A percentile compares a stretch with the other conserved stretches of the same genome.
These are phyloP conservation scores for Dryadula phaetusa DNA, from an alignment of 2,888 invertebrate genomes.

Conservation along the genomic window DNA sequence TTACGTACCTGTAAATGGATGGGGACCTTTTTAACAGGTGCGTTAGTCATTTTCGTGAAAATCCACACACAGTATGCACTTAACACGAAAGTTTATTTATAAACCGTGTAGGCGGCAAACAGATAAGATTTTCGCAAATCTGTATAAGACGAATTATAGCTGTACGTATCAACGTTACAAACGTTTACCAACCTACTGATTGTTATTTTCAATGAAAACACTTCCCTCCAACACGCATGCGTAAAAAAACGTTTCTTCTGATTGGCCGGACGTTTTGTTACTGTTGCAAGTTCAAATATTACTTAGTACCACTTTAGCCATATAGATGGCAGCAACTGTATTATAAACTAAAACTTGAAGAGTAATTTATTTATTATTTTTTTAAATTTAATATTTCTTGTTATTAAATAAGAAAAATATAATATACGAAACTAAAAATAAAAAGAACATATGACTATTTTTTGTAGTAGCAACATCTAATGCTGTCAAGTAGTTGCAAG, in stretches of 20 bases:
- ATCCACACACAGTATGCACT: constrained; percentile 66
- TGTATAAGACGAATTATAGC: constrained; percentile 39
- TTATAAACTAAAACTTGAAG: not conserved
- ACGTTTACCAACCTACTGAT: constrained; percentile 65
- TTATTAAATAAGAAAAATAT: not conserved
- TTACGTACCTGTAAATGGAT: constrained; percentile 94
- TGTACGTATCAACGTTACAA: constrained; percentile 54
- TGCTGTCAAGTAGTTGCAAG: not conserved
- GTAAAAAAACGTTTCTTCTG: constrained; percentile 56
- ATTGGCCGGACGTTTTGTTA: constrained; percentile 36
- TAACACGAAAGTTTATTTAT: constrained; percentile 71
- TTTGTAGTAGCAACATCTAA: not conserved
- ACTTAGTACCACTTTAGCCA: not conserved
- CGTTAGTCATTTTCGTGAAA: constrained; percentile 84
- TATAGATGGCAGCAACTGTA: constrained; percentile 31
- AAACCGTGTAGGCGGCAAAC: constrained; percentile 69
- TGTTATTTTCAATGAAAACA: constrained; percentile 65
- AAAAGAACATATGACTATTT: not conserved
- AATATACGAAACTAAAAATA: not conserved
- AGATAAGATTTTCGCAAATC: constrained; percentile 57
- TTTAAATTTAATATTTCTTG: not conserved
- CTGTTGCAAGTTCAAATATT: constrained; percentile 31
- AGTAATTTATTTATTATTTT: not conserved
- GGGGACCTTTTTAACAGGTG: constrained; percentile 97
- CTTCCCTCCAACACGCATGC: constrained; percentile 72